phyloP scores from a whole-genome alignment of 2,888 invertebrate species.

The Carterocephalus palaemon region DNA sequence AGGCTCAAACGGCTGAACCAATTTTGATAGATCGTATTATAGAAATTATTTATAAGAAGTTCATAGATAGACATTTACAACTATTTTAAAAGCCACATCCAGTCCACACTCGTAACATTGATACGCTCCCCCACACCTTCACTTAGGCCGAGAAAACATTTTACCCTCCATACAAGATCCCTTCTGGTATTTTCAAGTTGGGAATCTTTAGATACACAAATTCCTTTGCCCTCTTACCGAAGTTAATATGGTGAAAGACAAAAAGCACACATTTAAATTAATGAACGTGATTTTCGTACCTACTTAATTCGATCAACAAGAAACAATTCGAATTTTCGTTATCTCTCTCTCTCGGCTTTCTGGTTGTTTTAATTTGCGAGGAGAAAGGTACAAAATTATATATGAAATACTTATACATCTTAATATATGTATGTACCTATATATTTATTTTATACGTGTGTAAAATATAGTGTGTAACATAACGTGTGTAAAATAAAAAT shows the following conservation, averaged over 20 bases:
- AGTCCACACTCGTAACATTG: conserved; percentile 33
- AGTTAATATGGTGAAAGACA: conserved; percentile 1
- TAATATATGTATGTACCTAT: background rate
- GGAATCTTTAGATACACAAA: conserved; percentile 35
- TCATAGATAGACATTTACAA: too few relatives aligned
- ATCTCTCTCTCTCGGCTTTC: too few relatives aligned
- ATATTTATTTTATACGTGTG: too few relatives aligned
- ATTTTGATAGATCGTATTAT: too few relatives aligned
- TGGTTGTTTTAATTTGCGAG: too few relatives aligned
- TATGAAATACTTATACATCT: background rate
- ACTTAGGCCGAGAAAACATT: conserved; percentile 48
- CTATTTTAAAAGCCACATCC: conserved; percentile 32
- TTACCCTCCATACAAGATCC: conserved; percentile 42
- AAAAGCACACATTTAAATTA: conserved; percentile 6
- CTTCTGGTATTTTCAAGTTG: conserved; percentile 36
- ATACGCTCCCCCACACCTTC: conserved; percentile 3
- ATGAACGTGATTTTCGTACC: background rate
- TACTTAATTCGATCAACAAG: conserved; percentile 10
- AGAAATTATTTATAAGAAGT: too few relatives aligned
- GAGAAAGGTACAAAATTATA: background rate
- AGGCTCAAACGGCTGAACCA: too few relatives aligned
- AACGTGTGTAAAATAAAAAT: too few relatives aligned
- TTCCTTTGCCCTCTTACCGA: conserved; percentile 25
- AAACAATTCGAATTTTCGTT: too few relatives aligned
- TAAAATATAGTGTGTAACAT: too few relatives aligned